Conservation (phyloP, 2,888 invertebrate genomes). For the Proisotoma minuta region DNA sequence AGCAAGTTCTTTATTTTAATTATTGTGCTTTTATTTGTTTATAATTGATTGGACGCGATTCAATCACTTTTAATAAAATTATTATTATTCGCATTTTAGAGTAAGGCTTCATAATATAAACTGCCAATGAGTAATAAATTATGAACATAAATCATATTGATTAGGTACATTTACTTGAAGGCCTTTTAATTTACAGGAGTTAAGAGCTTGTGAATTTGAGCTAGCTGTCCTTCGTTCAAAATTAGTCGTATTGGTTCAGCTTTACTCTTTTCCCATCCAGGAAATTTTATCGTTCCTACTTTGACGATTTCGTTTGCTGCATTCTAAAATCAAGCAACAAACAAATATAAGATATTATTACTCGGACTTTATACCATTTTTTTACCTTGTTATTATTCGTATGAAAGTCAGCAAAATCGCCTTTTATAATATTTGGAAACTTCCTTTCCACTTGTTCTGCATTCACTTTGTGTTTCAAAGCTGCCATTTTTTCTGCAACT, state of each 20-base stretch:
- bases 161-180: background rate
- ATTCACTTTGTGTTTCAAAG: conserved; percentile 40
- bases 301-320: conserved; percentile 29
- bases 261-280: conserved; percentile 43
- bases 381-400: conserved; percentile 20
- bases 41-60: too few species aligned
- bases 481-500: conserved; percentile 41
- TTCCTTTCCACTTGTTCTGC: conserved; percentile 32
- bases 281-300: conserved; percentile 42
- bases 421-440: conserved; percentile 28
- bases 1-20: too few species aligned
- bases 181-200: conserved; percentile 20
- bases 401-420: conserved; percentile 47
- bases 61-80: too few species aligned
- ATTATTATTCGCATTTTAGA: too few species aligned
- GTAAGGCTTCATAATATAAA: too few species aligned
- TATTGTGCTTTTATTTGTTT: too few species aligned
- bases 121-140: background rate
- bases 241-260: conserved; percentile 34
- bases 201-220: conserved; percentile 38
- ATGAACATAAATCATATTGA: background rate
- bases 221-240: conserved; percentile 34
- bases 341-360: background rate
- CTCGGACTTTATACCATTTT: background rate
- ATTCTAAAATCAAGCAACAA: conserved; percentile 20